Conservation (phyloP, 2,113 vertebrate genomes). For the Ploceus nigricollis region DNA sequence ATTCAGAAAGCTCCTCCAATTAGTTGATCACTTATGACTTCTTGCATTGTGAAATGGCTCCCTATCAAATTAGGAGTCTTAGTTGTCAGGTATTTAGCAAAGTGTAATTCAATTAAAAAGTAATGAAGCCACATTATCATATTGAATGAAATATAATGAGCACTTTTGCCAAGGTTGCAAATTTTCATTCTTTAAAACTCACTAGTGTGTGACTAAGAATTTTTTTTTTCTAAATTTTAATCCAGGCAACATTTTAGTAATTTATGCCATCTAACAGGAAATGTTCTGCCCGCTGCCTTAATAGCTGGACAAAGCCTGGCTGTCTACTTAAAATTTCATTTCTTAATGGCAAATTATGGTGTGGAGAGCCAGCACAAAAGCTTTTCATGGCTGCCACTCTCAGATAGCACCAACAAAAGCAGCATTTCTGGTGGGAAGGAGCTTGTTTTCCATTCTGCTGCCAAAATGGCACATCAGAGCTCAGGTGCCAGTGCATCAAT, state of each 20-base stretch:
- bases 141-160: conserved; percentile 35
- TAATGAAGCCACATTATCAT: conserved; percentile 50
- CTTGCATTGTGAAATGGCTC: conserved; percentile 15
- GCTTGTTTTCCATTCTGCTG: neutral
- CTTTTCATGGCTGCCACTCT: neutral
- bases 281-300: neutral
- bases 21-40: neutral
- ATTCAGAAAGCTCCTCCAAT: conserved; percentile 7
- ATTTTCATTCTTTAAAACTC: neutral
- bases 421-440: neutral
- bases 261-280: neutral
- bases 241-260: neutral
- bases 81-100: conserved; percentile 32
- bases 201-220: neutral
- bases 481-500: neutral
- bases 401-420: neutral
- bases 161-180: conserved; percentile 8
- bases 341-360: neutral
- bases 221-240: neutral
- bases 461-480: neutral
- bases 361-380: neutral
- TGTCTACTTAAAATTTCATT: neutral
- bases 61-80: neutral
- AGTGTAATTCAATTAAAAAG: conserved; percentile 54
- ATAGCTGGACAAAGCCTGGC: neutral